These are phyloP conservation scores for Stratiolaelaps scimitus DNA, from an alignment of 1,140 invertebrate genomes.

Conservation along the genomic window DNA sequence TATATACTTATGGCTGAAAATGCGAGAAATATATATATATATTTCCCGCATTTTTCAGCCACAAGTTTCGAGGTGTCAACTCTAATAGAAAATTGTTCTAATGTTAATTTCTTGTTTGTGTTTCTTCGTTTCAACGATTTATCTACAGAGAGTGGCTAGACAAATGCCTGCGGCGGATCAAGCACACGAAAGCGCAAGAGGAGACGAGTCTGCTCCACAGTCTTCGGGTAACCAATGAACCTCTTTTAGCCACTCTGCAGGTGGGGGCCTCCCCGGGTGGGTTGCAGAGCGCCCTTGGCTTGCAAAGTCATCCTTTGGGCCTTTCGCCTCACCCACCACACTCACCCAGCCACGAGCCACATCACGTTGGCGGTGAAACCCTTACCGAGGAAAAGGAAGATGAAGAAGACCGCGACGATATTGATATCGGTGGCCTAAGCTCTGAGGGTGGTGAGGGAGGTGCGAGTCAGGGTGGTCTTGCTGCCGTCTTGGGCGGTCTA, in stretches of 20 bases:
- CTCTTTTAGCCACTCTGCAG: constrained; percentile 42
- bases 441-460: too few species aligned
- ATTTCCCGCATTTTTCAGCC: too few species aligned
- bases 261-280: constrained; percentile 39
- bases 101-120: too few species aligned
- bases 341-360: constrained; percentile 32
- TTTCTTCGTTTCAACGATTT: constrained; percentile 41
- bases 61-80: too few species aligned
- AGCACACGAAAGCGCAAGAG: constrained; percentile 74
- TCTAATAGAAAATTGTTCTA: too few species aligned
- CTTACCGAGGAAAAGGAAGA: constrained; percentile 29
- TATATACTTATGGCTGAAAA: too few species aligned
- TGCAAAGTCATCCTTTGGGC: constrained; percentile 25
- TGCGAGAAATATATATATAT: too few species aligned
- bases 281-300: background rate
- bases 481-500: too few species aligned
- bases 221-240: constrained; percentile 74
- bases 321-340: constrained; percentile 33
- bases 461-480: too few species aligned
- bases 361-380: constrained; percentile 57
- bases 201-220: constrained; percentile 81
- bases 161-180: constrained; percentile 76
- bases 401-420: constrained; percentile 25
- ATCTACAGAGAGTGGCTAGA: constrained; percentile 66
- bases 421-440: background rate